Evolutionary conservation across 92 coral and sea anemone genomes (phyloP).

Genomic region (Paragorgia papillata): DNA sequence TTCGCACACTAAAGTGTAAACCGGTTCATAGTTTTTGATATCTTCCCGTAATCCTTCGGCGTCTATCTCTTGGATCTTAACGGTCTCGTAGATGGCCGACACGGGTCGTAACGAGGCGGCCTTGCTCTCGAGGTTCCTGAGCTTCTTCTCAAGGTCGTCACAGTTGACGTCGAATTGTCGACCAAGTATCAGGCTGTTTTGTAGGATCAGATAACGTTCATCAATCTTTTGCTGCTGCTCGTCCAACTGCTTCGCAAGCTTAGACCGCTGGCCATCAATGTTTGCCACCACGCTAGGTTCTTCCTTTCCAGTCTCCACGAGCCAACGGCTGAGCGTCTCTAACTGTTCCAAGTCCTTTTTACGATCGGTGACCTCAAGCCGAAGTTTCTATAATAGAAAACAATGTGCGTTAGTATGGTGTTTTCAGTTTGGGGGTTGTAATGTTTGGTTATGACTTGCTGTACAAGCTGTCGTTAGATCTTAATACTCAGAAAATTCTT

Average conservation of each 20-base stretch:
- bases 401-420: too few species aligned
- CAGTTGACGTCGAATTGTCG: slow-evolving; percentile 87
- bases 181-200: slow-evolving; percentile 90
- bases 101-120: slow-evolving; percentile 72
- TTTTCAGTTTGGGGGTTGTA: too few species aligned
- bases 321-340: slow-evolving; percentile 68
- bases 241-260: slow-evolving; percentile 76
- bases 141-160: slow-evolving; percentile 72
- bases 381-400: slow-evolving; percentile 17
- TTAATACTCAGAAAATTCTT: too few species aligned
- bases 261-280: slow-evolving; percentile 85
- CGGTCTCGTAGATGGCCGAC: slow-evolving; percentile 86
- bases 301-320: slow-evolving; percentile 77
- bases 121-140: slow-evolving; percentile 77
- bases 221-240: slow-evolving; percentile 72
- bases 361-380: slow-evolving; percentile 33
- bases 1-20: slow-evolving; percentile 76
- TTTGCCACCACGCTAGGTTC: slow-evolving; percentile 86
- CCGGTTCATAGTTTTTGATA: slow-evolving; percentile 79
- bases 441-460: too few species aligned
- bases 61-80: slow-evolving; percentile 75
- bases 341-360: slow-evolving; percentile 37
- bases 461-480: too few species aligned
- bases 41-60: slow-evolving; percentile 78
- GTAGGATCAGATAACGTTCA: slow-evolving; percentile 77